Evolutionary conservation across 2,888 invertebrate genomes (phyloP).

Genomic region (Brachypterus glaber): DNA sequence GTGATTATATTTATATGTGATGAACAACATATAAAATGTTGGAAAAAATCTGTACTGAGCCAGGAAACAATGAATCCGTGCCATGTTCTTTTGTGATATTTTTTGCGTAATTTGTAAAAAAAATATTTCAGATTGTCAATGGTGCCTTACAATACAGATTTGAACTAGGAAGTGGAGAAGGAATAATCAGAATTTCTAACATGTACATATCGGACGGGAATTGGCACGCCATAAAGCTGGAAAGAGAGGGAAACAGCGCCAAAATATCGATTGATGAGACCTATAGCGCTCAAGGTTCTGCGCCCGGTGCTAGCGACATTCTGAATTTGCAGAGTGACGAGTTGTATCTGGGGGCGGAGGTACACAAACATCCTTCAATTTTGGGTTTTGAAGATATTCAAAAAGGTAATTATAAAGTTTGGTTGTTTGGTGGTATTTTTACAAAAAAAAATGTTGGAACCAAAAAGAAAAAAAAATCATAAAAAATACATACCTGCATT

Average conservation of each 20-base stretch:
- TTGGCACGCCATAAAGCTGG: constrained; percentile 74
- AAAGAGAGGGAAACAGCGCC: constrained; percentile 71
- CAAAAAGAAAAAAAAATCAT: too few species aligned
- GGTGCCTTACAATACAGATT: constrained; percentile 84
- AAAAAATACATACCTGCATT: too few species aligned
- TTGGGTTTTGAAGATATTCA: constrained; percentile 64
- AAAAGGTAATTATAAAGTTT: too few species aligned
- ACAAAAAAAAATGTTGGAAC: too few species aligned
- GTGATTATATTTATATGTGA: too few species aligned
- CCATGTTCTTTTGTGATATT: background rate
- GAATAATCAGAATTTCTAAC: constrained; percentile 65
- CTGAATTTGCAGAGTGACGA: constrained; percentile 78
- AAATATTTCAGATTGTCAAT: constrained; percentile 52
- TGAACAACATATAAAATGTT: too few species aligned
- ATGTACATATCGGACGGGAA: constrained; percentile 73
- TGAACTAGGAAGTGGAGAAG: constrained; percentile 88
- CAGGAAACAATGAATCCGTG: too few species aligned
- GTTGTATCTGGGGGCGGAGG: constrained; percentile 76
- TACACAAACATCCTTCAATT: constrained; percentile 65
- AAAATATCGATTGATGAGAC: constrained; percentile 70
- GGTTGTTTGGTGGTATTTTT: too few species aligned
- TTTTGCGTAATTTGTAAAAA: constrained; percentile 5
- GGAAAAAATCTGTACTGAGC: background rate
- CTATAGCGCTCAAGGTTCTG: constrained; percentile 62
- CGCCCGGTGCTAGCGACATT: constrained; percentile 72